Evolutionary conservation across 2,113 vertebrate genomes (phyloP).

Genomic region (Cynocephalus volans): DNA sequence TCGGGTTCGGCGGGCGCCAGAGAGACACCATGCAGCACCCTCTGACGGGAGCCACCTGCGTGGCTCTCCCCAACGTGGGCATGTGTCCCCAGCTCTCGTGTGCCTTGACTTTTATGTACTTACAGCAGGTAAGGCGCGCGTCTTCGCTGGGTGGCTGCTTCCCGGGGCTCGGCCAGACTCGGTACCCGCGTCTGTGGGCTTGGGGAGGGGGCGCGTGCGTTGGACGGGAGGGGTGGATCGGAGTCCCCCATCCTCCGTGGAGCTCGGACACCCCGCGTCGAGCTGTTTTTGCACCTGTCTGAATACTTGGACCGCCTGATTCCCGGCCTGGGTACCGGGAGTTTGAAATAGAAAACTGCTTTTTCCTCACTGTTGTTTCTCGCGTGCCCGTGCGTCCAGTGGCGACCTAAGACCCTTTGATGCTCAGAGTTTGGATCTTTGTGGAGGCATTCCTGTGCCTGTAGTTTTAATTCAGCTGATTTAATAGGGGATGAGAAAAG

Average conservation of each 20-base stretch:
- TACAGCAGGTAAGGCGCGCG: conserved; percentile 97
- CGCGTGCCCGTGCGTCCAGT: conserved; percentile 73
- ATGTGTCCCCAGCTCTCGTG: conserved; percentile 98
- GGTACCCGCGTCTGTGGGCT: conserved; percentile 35
- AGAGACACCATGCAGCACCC: conserved; percentile 96
- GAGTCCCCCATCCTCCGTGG: background rate
- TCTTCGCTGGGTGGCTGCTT: conserved; percentile 73
- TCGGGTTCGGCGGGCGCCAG: conserved; percentile 90
- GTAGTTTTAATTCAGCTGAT: conserved; percentile 74
- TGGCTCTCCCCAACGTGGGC: conserved; percentile 96
- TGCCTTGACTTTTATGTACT: conserved; percentile 99
- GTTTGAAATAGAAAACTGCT: conserved; percentile 84
- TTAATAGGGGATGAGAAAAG: background rate
- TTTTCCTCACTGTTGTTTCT: conserved; percentile 81
- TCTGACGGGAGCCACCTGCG: conserved; percentile 96
- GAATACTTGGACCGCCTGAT: conserved; percentile 77
- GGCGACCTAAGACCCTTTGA: conserved; percentile 76
- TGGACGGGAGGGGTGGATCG: background rate
- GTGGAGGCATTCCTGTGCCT: conserved; percentile 71
- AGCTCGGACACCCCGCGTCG: background rate
- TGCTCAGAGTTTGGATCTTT: conserved; percentile 80
- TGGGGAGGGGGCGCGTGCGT: background rate
- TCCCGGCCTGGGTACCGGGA: conserved; percentile 76
- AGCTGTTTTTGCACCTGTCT: conserved; percentile 72
- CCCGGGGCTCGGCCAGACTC: conserved; percentile 58